Evolutionary conservation across 1,140 invertebrate species (phyloP).

Genomic region (Diuraphis noxia): DNA sequence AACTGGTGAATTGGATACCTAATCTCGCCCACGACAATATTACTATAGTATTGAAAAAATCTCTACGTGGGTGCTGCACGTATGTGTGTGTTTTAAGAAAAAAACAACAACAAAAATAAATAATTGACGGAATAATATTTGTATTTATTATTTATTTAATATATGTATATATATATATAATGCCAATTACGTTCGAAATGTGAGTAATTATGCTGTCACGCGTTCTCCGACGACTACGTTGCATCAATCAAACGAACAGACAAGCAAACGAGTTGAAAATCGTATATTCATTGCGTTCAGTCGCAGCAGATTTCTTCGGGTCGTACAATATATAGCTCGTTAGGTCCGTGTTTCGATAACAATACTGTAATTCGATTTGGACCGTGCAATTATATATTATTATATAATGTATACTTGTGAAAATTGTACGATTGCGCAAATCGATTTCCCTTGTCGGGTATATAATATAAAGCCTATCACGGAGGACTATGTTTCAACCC

Average conservation of each 20-base stretch:
- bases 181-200: not conserved
- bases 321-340: not conserved
- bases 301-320: not conserved
- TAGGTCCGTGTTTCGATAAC: constrained; percentile 19
- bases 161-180: not conserved
- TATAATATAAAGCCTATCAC: not conserved
- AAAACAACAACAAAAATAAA: not conserved
- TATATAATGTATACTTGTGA: not conserved
- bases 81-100: too few species aligned
- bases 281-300: not conserved
- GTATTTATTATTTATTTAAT: not conserved
- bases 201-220: not conserved
- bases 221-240: not conserved
- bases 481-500: not conserved
- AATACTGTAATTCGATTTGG: constrained; percentile 29
- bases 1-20: not conserved
- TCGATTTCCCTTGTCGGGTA: not conserved
- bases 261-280: not conserved
- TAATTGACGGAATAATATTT: not conserved
- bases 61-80: too few species aligned
- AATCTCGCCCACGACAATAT: too few species aligned
- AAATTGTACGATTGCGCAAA: constrained; percentile 10
- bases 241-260: not conserved
- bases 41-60: too few species aligned
- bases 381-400: constrained; percentile 31